Base-by-base conservation (phyloP, 2,113 vertebrate genomes). In the Mustela lutreola region DNA sequence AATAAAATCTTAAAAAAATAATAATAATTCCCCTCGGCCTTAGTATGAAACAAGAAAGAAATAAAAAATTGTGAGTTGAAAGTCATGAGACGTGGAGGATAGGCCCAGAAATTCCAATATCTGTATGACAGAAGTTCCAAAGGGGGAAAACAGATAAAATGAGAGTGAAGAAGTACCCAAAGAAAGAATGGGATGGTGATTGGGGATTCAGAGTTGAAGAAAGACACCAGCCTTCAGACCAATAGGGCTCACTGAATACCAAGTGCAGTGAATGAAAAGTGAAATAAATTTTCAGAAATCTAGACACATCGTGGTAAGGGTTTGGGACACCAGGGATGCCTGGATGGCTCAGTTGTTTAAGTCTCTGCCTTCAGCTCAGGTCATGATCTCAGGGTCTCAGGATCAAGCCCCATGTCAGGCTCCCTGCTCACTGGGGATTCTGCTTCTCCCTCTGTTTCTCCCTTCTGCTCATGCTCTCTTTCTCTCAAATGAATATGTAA, bases 281-380 rank as follows among this genome's bases (percentile, higher is more conserved):
- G 39, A 95, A 73, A 80, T 16, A 58, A 48, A 92, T 76, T 62
- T 28, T 85, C 50, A 81, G 79, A 92, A 88, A 62, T 91, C 45
- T 75, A 88, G 31, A 33, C 24, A 95, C 19, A 78, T 4, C 21
- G 11, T 71, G 73, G 31, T 39, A 71, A 82, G 93, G 26, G 14
- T 31, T 48, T 93, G 73, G 63, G 91, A 81, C 15, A 89, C 15
- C 65, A 73, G 63, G 63, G 31, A 7, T 5, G 14, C 63, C 63
- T 67, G 14, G 63, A 7, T 67, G 31, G 63, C 63, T 65, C 63
- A 16, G 28, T 33, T 0, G 6, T 31, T 33, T 33, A 65, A 65
- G 63, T 5, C 1, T 65, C 28, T 33, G 63, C 14, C 28, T 67
- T 67, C 14, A 16, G 63, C 63, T 67, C 63, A 33, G 31, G 63